Evolutionary conservation across 2,888 invertebrate genomes (phyloP).

Genomic region (Rambutsinella grinnellia): DNA sequence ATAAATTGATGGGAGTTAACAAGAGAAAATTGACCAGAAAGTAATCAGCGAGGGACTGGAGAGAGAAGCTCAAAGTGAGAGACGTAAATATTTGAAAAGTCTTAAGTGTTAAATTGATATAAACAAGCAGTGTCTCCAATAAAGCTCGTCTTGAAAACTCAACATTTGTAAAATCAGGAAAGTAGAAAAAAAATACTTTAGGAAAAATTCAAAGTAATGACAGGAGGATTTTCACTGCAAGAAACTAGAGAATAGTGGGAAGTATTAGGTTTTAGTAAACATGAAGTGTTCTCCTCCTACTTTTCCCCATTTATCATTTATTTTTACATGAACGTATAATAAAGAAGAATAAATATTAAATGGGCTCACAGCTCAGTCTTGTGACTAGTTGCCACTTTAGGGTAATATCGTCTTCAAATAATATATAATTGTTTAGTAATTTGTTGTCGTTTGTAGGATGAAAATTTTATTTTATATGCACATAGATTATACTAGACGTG

Average conservation of each 20-base stretch:
- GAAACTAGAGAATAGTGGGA: background rate
- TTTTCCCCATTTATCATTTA: background rate
- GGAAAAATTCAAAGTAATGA: background rate
- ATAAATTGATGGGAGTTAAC: conserved; percentile 15
- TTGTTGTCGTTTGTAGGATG: background rate
- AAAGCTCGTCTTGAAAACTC: background rate
- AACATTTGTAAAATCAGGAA: background rate
- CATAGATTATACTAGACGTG: background rate
- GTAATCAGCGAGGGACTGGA: background rate
- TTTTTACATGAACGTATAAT: background rate
- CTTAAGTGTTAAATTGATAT: background rate
- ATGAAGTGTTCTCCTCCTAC: background rate
- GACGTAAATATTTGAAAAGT: background rate
- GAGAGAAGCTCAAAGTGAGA: background rate
- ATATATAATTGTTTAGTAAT: background rate
- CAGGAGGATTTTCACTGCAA: background rate
- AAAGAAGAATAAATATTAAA: background rate
- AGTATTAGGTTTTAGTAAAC: background rate
- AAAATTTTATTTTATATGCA: background rate
- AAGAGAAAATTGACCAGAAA: conserved; percentile 10
- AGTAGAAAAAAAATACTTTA: too few relatives aligned
- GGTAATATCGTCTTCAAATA: background rate
- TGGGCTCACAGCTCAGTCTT: too few relatives aligned
- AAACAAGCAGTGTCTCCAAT: background rate
- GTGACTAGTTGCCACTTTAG: too few relatives aligned